Conservation (phyloP, 2,113 vertebrate species). For the Sarotherodon lohbergeri region DNA sequence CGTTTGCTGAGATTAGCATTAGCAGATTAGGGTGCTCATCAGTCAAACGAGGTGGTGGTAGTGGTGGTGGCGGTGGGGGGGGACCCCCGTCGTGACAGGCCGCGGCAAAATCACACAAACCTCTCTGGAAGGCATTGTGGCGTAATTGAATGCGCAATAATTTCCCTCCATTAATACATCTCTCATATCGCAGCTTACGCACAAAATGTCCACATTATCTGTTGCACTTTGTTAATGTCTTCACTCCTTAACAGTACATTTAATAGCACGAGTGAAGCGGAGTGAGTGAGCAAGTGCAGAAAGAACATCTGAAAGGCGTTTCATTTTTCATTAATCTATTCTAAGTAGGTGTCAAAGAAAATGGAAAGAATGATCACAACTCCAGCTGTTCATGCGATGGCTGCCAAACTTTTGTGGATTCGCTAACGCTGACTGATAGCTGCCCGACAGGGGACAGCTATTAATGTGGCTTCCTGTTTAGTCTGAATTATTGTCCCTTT, state of each 20-base stretch:
- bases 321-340: conserved; percentile 37
- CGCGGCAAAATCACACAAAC: conserved; percentile 86
- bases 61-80: conserved; percentile 49
- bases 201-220: conserved; percentile 91
- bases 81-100: conserved; percentile 80
- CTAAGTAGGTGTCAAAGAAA: conserved; percentile 77
- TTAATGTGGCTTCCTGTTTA: not conserved
- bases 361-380: conserved; percentile 86
- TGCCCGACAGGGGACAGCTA: not conserved
- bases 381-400: conserved; percentile 5
- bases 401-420: not conserved
- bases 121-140: conserved; percentile 95
- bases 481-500: not conserved
- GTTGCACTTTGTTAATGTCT: conserved; percentile 86
- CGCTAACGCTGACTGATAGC: not conserved
- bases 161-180: conserved; percentile 98
- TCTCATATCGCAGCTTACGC: conserved; percentile 92
- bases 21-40: conserved; percentile 99
- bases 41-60: conserved; percentile 76
- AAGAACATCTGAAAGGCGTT: conserved; percentile 74
- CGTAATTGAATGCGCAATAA: conserved; percentile 97
- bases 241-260: conserved; percentile 83
- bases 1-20: conserved; percentile 97
- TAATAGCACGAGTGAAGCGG: conserved; percentile 66
- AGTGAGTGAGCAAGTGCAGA: conserved; percentile 73